Conservation (phyloP, 92 coral and sea anemone species). For the Scolanthus callimorphus region DNA sequence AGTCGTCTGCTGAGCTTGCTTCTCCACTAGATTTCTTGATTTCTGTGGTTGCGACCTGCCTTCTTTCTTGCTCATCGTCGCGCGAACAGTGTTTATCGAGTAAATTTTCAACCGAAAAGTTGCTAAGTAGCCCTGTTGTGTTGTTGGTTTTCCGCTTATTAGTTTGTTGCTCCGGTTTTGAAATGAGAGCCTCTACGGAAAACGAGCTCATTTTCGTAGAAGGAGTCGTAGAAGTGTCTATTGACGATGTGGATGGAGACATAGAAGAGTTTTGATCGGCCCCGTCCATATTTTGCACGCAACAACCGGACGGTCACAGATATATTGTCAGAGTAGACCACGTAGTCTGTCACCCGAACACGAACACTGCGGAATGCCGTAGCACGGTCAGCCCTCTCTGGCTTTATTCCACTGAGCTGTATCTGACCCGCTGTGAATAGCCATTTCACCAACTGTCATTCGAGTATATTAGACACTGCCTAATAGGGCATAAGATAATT, state of each 20-base stretch:
- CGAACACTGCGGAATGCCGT: conserved; percentile 12
- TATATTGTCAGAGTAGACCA: too few species aligned
- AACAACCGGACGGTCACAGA: too few species aligned
- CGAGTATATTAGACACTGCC: conserved; percentile 95
- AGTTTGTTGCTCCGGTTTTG: conserved; percentile 66
- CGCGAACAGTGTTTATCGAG: conserved; percentile 75
- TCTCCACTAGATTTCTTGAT: conserved; percentile 37
- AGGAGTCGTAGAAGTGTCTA: conserved; percentile 13
- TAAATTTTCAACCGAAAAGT: conserved; percentile 94
- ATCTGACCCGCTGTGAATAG: conserved; percentile 91
- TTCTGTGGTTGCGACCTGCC: conserved; percentile 18
- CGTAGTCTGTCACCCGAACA: too few species aligned
- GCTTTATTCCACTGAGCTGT: conserved; percentile 58
- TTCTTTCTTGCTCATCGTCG: conserved; percentile 47
- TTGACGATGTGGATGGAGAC: not conserved
- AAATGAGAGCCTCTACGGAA: conserved; percentile 95
- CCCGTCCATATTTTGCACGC: too few species aligned
- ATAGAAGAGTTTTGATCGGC: too few species aligned
- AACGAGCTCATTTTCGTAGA: conserved; percentile 66
- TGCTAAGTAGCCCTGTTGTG: conserved; percentile 66
- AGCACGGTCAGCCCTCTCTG: conserved; percentile 19
- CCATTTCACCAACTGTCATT: conserved; percentile 94
- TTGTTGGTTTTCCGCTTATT: conserved; percentile 40
- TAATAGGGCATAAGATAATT: conserved; percentile 99
- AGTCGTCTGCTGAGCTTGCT: conserved; percentile 53